These are phyloP conservation scores for Carcina quercana DNA, from an alignment of 2,888 invertebrate genomes.

Conservation along the genomic window DNA sequence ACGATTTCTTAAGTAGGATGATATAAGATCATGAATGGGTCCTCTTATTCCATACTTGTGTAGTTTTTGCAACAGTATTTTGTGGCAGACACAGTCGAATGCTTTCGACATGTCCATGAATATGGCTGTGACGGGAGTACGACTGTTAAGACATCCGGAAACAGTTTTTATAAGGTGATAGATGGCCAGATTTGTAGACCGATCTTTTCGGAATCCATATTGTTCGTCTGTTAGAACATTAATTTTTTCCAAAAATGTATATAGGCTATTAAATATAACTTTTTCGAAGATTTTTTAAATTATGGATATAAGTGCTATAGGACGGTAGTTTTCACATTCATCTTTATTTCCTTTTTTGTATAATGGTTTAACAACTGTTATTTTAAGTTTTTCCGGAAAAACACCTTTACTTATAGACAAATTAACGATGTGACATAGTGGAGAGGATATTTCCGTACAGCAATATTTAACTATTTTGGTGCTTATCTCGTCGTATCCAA, in stretches of 20 bases:
- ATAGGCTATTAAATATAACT: constrained; percentile 1
- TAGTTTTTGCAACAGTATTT: constrained; percentile 3
- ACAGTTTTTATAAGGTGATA: background rate
- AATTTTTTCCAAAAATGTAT: constrained; percentile 1
- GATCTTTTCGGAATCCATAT: constrained; percentile 2
- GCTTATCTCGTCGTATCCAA: constrained; percentile 3
- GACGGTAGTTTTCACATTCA: constrained; percentile 1
- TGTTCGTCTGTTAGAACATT: constrained; percentile 4
- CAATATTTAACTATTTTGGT: constrained; percentile 3
- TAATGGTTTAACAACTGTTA: constrained; percentile 1
- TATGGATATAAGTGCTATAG: constrained; percentile 1
- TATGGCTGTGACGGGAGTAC: background rate
- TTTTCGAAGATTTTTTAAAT: constrained; percentile 3
- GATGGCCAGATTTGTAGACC: constrained; percentile 4
- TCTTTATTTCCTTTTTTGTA: constrained; percentile 2
- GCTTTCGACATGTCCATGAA: constrained; percentile 11
- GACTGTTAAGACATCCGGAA: background rate
- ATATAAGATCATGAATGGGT: background rate
- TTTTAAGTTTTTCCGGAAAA: constrained; percentile 1
- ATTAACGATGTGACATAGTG: constrained; percentile 2
- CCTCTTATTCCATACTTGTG: constrained; percentile 5
- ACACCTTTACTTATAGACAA: background rate
- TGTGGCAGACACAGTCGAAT: constrained; percentile 7
- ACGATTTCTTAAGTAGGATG: background rate
- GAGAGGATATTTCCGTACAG: background rate